Evolutionary conservation across 2,888 invertebrate species (phyloP).

Genomic region (Hyposoter didymator): DNA sequence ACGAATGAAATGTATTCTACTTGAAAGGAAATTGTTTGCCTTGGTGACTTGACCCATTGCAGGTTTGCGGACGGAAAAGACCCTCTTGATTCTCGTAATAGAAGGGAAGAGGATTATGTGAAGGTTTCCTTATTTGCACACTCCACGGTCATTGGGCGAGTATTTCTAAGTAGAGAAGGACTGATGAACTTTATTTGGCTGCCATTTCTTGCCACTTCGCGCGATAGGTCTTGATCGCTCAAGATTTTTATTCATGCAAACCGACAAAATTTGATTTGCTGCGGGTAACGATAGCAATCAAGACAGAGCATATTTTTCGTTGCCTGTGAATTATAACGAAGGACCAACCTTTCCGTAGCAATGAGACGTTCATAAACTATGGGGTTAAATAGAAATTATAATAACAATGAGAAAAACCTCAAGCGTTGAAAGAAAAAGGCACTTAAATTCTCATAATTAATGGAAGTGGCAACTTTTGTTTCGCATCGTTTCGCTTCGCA

Average conservation of each 20-base stretch:
- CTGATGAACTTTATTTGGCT: conserved; percentile 60
- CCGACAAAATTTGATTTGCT: neutral
- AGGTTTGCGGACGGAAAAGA: conserved; percentile 34
- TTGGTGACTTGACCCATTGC: conserved; percentile 33
- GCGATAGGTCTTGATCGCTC: neutral
- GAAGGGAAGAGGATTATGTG: neutral
- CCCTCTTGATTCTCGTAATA: conserved; percentile 8
- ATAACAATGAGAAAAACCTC: neutral
- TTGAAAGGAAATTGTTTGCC: conserved; percentile 27
- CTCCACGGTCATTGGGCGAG: conserved; percentile 68
- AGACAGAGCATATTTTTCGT: neutral
- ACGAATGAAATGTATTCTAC: conserved; percentile 9
- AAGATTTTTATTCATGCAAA: neutral
- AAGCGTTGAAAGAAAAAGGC: neutral
- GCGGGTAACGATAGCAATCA: neutral
- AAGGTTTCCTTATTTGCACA: conserved; percentile 67
- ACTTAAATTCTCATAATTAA: conserved; percentile 8
- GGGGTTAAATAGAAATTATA: neutral
- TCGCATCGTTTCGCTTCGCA: neutral
- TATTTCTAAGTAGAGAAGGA: conserved; percentile 21
- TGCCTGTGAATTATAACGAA: neutral
- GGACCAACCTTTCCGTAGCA: neutral
- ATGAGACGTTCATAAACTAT: neutral
- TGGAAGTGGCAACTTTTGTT: neutral
- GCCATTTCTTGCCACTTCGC: conserved; percentile 36